Base-by-base conservation (phyloP, 2,113 vertebrate species). In the Odontesthes bonariensis region DNA sequence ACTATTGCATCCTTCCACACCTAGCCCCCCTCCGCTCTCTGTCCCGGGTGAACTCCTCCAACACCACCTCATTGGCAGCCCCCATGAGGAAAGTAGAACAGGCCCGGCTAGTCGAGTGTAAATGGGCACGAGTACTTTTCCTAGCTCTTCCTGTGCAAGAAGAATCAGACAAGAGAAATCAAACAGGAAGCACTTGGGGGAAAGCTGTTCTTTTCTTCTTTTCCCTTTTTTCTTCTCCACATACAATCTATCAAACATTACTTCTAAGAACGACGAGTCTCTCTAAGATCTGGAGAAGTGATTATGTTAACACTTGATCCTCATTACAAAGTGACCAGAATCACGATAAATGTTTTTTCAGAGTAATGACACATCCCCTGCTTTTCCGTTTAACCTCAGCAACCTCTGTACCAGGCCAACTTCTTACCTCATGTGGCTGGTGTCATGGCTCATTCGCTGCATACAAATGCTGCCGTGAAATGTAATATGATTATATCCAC, bases 221-320 rank as follows among this genome's bases (percentile, higher is more conserved):
- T 19, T 54, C 31, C n/a, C 23, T 27, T 14, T 23, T 42, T 31
- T 22, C 13, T 44, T 64, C 75, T 14, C 66, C 20, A 53, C 62
- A 46, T 20, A 19, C 60, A 16, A 2, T 79, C 55, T 58, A 61
- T 71, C 70, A 82, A 73, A 32, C 56, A 70, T 77, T 63, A 19
- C 42, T 75, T 69, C 69, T 54, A 81, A 85, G 81, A 85, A 85
- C 51, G 73, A 62, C 20, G 66, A 68, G 35, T 75, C 56, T 69
- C 70, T 62, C 23, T 73, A 63, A 79, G 65, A 79, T 86, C 86
- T 88, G 85, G 75, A 79, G 53, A 90, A 89, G 83, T 63, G 65
- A 89, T 92, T 84, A 87, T 83, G 79, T 88, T 84, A 81, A 87
- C 77, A 85, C 85, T 86, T 74, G 81, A 89, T 89, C 88, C 79